A percentile compares a stretch with the other conserved stretches of the same genome.
phyloP scores from a whole-genome alignment of 2,888 invertebrate genomes.

The Ypsolopha sequella region DNA sequence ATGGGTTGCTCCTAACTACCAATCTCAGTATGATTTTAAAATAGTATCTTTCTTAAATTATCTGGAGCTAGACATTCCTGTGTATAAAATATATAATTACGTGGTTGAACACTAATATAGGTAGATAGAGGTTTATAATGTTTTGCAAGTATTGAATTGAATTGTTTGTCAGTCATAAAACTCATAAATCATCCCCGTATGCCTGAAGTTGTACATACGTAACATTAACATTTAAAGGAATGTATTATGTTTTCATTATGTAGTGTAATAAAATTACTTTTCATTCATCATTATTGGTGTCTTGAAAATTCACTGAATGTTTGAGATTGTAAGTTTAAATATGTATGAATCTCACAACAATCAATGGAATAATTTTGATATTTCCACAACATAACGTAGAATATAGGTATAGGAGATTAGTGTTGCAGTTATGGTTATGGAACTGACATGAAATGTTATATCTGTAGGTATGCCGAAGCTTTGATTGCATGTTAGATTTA shows the following conservation, averaged over 20 bases:
- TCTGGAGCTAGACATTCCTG: conserved; percentile 2
- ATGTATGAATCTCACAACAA: conserved; percentile 27
- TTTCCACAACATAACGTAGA: neutral
- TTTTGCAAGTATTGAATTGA: neutral
- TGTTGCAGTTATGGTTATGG: conserved; percentile 30
- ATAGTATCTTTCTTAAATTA: neutral
- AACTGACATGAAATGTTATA: conserved; percentile 48
- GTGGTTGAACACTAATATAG: neutral
- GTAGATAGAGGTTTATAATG: no score
- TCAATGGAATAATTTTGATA: conserved; percentile 17
- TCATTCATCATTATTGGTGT: conserved; percentile 1
- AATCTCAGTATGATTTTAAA: neutral
- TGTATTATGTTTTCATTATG: no score
- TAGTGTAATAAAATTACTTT: neutral
- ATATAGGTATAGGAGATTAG: conserved; percentile 1
- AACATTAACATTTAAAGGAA: no score
- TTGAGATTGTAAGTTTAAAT: conserved; percentile 14
- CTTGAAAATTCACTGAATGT: neutral
- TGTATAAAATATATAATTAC: conserved; percentile 1
- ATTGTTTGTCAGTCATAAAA: neutral
- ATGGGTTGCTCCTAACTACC: neutral
- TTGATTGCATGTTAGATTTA: conserved; percentile 57
- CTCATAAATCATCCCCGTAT: neutral
- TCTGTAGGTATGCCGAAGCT: conserved; percentile 49
- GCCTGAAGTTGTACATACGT: no score